Conservation (phyloP, 2,113 vertebrate species). For the Bettongia penicillata region DNA sequence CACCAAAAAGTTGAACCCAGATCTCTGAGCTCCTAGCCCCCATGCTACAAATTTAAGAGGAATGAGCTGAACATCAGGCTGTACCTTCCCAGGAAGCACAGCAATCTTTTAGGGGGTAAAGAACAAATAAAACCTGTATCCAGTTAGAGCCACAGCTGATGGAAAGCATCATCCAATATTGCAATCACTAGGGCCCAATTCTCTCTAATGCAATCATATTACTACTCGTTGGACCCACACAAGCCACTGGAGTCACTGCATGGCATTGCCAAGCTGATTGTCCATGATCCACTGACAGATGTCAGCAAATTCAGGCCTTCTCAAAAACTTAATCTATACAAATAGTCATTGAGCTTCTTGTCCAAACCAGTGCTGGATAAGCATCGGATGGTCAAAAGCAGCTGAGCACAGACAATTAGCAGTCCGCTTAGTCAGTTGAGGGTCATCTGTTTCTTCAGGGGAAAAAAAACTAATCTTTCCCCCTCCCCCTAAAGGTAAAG, state of each 20-base stretch:
- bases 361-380: background rate
- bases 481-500: slow-evolving; percentile 72
- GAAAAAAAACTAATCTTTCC: slow-evolving; percentile 75
- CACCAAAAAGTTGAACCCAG: background rate
- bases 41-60: background rate
- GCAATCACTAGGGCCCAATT: background rate
- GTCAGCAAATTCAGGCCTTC: background rate
- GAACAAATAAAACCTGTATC: slow-evolving; percentile 54
- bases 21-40: background rate
- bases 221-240: background rate
- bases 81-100: background rate
- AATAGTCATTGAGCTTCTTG: background rate
- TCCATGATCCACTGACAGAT: background rate
- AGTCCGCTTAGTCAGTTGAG: background rate
- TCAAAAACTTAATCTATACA: background rate
- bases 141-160: slow-evolving; percentile 40
- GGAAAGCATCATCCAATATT: slow-evolving; percentile 17
- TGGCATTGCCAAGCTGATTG: accelerated
- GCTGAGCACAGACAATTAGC: background rate
- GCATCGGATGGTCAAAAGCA: background rate
- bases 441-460: background rate
- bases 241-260: background rate
- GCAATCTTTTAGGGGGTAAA: slow-evolving; percentile 51
- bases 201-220: slow-evolving; percentile 8
- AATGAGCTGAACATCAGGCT: background rate